Base-by-base conservation (phyloP, 1,140 invertebrate species). In the Wasmannia auropunctata region DNA sequence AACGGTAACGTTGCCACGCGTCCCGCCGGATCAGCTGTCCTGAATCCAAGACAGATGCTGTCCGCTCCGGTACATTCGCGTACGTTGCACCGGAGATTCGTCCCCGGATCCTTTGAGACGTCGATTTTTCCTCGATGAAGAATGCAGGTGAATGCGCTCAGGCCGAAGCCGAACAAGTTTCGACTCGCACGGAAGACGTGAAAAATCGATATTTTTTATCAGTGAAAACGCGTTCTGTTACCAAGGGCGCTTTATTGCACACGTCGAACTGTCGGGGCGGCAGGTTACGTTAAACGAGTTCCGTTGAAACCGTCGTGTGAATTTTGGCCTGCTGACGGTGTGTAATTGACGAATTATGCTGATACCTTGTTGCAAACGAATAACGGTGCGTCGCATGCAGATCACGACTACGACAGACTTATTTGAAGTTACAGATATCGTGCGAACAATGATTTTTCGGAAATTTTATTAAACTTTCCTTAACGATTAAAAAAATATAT, bases 91-190 rank as follows among this genome's bases (percentile, higher is more conserved):
- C 58, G 19, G 22, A 46, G 74, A 62, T 75, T 60, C 72, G 60
- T 43, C 86, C 69, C 16, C 69, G 86, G 76, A 87, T 91, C 85
- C 88, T 91, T 91, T 90, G 88, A 90, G 84, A 40, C 80, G 63
- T 90, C 90, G 88, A 92, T 94, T 93, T 94, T 91, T 90, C 88
- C 91, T 92, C 76, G 88, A 89, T 87, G 69, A 83, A 70, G 69
- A 83, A 70, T 85, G 93, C 93, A 94, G 94, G 94, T 94, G 94
- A 94, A 94, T 93, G 70, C 86, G 86, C 75, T 79, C 84, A 75
- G 74, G 51, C 67, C 40, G 37, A 34, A 70, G 79, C 37, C 25
- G 84, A 88, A 88, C 88, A 89, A 88, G 87, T 89, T 86, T 56
- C 43, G 74, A 77, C 72, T 72, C 34, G 85, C 69, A 58, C 25